Percentiles rank a stretch among this genome's conserved stretches.
These are phyloP conservation scores for Drosophila nannoptera DNA, from an alignment of 1,140 invertebrate species.

Conservation along the genomic window DNA sequence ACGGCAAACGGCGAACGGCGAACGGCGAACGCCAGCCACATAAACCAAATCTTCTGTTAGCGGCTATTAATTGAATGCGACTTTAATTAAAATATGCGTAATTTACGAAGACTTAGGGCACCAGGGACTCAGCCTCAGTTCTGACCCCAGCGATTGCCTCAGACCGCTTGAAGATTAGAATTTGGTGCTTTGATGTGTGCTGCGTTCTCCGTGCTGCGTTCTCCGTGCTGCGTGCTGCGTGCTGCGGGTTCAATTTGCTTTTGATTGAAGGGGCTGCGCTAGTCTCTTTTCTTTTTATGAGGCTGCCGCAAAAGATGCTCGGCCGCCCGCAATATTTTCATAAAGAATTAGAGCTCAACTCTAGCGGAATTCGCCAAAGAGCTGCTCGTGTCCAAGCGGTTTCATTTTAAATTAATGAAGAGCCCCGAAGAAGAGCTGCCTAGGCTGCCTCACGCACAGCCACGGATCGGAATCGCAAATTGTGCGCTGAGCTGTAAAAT, in stretches of 20 bases:
- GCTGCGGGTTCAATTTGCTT: constrained; percentile 19
- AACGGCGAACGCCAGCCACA: constrained; percentile 26
- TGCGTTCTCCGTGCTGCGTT: background rate
- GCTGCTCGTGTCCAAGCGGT: background rate
- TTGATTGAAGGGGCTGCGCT: constrained; percentile 16
- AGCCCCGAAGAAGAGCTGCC: background rate
- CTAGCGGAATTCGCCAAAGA: background rate
- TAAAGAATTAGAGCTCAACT: background rate
- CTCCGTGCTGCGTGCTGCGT: background rate
- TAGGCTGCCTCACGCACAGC: background rate
- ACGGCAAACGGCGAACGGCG: constrained; percentile 53
- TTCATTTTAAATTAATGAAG: constrained; percentile 14
- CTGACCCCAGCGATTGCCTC: constrained; percentile 11
- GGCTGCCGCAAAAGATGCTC: background rate
- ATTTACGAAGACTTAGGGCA: background rate
- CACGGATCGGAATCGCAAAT: constrained; percentile 8
- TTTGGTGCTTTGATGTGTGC: constrained; percentile 53
- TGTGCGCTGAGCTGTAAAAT: constrained; percentile 67
- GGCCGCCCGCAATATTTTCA: background rate
- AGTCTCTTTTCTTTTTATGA: background rate
- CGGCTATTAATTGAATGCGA: constrained; percentile 62
- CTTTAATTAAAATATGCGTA: constrained; percentile 56
- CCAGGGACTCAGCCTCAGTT: background rate
- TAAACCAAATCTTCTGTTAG: constrained; percentile 38
- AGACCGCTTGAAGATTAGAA: constrained; percentile 43